Evolutionary conservation across 2,113 vertebrate species (phyloP).

Genomic region (Gopherus flavomarginatus): DNA sequence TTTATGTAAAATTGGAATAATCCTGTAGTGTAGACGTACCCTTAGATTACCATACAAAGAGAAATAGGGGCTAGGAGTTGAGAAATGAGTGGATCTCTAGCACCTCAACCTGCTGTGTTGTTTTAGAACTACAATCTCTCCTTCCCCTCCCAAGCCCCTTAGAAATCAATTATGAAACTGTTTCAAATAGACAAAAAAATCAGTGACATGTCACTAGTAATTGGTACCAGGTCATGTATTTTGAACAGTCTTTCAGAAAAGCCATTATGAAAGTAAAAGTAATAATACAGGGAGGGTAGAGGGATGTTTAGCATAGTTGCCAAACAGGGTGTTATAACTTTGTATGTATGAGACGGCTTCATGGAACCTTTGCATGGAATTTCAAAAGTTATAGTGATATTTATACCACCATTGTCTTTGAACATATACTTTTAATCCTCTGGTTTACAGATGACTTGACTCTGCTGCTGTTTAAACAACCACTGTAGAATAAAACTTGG

Average conservation of each 20-base stretch:
- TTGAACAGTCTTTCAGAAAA: background rate
- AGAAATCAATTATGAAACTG: conserved; percentile 51
- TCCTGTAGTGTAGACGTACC: no score
- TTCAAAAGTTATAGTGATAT: background rate
- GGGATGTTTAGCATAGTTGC: background rate
- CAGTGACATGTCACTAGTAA: conserved; percentile 4
- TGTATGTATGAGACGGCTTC: background rate
- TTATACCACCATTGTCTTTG: background rate
- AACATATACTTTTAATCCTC: background rate
- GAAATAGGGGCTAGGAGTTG: background rate
- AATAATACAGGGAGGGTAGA: background rate
- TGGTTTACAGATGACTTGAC: background rate
- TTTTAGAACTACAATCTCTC: background rate
- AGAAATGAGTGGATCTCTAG: background rate
- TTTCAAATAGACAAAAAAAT: background rate
- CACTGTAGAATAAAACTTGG: background rate
- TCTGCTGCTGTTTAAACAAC: background rate
- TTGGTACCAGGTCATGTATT: background rate
- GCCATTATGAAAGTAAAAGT: background rate
- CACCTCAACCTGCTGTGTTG: background rate
- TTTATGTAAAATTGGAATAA: no score
- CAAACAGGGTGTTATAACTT: background rate
- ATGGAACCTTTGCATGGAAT: background rate
- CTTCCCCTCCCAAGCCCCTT: conserved; percentile 14
- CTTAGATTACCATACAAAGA: background rate